Evolutionary conservation across 2,888 invertebrate species (phyloP).

Genomic region (Drosophila niveifrons): DNA sequence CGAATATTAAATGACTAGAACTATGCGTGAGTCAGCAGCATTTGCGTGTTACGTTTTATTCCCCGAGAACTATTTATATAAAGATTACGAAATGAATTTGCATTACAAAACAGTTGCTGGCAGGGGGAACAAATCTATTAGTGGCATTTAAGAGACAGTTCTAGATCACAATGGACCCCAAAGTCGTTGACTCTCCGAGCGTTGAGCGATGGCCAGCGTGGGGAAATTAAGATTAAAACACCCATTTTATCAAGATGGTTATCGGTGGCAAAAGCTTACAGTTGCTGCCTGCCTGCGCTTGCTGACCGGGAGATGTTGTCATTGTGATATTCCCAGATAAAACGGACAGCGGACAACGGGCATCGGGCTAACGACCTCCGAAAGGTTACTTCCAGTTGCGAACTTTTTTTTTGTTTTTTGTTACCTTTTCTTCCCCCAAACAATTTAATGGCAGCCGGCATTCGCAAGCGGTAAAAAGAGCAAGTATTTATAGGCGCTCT

Average conservation of each 20-base stretch:
- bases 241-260: slow-evolving; percentile 58
- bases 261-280: slow-evolving; percentile 45
- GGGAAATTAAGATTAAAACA: slow-evolving; percentile 14
- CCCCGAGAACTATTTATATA: slow-evolving; percentile 56
- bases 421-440: neutral
- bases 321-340: slow-evolving; percentile 48
- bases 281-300: slow-evolving; percentile 6
- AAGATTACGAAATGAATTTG: slow-evolving; percentile 69
- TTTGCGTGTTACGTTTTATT: slow-evolving; percentile 47
- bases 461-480: slow-evolving; percentile 17
- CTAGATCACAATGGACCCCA: slow-evolving; percentile 63
- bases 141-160: slow-evolving; percentile 57
- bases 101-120: slow-evolving; percentile 62
- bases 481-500: slow-evolving; percentile 14
- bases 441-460: slow-evolving; percentile 37
- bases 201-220: slow-evolving; percentile 57
- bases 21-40: slow-evolving; percentile 61
- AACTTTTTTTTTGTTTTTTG: slow-evolving; percentile 9
- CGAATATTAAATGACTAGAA: slow-evolving; percentile 38
- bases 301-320: slow-evolving; percentile 21
- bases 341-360: slow-evolving; percentile 5
- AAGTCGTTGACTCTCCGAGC: slow-evolving; percentile 67
- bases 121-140: slow-evolving; percentile 38
- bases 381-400: slow-evolving; percentile 30
- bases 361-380: slow-evolving; percentile 67